Evolutionary conservation across 2,113 vertebrate genomes (phyloP), one percentile per base, ranked within the genome.

Genomic region (Poeciliopsis prolifica): DNA sequence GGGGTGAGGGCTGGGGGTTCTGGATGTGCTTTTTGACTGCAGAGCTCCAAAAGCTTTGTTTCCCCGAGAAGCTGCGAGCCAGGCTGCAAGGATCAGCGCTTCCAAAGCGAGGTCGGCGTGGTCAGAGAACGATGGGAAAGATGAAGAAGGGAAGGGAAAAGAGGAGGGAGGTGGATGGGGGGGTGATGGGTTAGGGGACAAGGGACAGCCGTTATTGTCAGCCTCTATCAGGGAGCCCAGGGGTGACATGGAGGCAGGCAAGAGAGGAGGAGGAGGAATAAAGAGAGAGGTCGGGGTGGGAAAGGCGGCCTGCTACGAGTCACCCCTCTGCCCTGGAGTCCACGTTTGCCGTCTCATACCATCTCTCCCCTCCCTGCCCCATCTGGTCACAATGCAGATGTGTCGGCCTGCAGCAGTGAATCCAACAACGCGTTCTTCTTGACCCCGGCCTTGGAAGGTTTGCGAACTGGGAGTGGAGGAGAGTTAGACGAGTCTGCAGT

Each of bases 121-220:
- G 84, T 87, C 89, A 86, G 61, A 31, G 31, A 54, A 54, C 72
- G 72, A 70, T 22, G 81, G 70, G 35, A 42, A 73, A 58, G 60
- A 42, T 15, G 31, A 61, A 63, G 15, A 30, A 29, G 30, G 48
- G 37, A 44, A n/a, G 48, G 65, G 48, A n/a, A n/a, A n/a, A 51
- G 17, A 37, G 9, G 35, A 9, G 33, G 35, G 63, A n/a, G 78
- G 33, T 35, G 61, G 72, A 78, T 68, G 63, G 77, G 28, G 58
- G 69, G 76, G 77, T 58, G 71, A 71, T 61, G 84, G 76, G 78
- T 60, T 58, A 62, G 80, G 67, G 78, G 87, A 89, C 31, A 19
- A 81, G 73, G 82, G 80, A 86, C 93, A 91, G 91, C 82, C 79
- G 84, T 77, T 91, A 77, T 83, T 93, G 91, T 93, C 92, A 91